A percentile compares a stretch with the other conserved stretches of the same genome.
Conservation (phyloP, 2,797 vertebrate genomes). For the Crocidura indochinensis region DNA sequence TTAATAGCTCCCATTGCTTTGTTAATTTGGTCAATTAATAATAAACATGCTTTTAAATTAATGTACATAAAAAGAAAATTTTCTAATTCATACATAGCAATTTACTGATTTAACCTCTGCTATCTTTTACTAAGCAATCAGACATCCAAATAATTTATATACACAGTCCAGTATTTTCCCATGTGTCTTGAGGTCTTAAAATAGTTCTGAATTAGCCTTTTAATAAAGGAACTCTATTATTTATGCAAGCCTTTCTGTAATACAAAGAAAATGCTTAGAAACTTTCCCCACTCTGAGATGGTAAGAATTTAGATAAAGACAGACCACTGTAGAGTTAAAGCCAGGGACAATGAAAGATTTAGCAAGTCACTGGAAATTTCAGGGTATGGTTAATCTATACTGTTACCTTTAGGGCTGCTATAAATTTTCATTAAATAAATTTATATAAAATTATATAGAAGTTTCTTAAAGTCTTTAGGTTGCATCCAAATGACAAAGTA, state of each 20-base stretch:
- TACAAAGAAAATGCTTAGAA: constrained; percentile 84
- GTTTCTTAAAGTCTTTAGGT: constrained; percentile 68
- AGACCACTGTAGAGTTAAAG: constrained; percentile 81
- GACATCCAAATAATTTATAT: constrained; percentile 56
- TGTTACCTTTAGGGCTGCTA: constrained; percentile 68
- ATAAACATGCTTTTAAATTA: constrained; percentile 44
- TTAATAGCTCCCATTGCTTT: neutral
- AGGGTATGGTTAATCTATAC: constrained; percentile 75
- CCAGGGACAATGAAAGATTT: constrained; percentile 75
- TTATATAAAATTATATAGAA: constrained; percentile 63
- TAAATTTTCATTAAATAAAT: constrained; percentile 75
- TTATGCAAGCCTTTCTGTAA: constrained; percentile 79
- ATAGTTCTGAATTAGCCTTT: constrained; percentile 74
- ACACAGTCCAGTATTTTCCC: constrained; percentile 49
- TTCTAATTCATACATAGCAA: constrained; percentile 62
- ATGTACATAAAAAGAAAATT: constrained; percentile 43
- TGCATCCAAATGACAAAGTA: constrained; percentile 57
- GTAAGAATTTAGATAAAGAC: constrained; percentile 82
- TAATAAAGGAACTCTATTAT: constrained; percentile 80
- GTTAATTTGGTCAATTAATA: constrained; percentile 50
- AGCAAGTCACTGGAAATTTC: constrained; percentile 75
- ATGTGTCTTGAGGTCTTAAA: constrained; percentile 80
- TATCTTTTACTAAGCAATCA: constrained; percentile 65
- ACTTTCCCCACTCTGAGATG: constrained; percentile 80
- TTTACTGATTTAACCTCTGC: constrained; percentile 56